Evolutionary conservation across 2,888 invertebrate genomes (phyloP).

Genomic region (Rhagonycha lutea): DNA sequence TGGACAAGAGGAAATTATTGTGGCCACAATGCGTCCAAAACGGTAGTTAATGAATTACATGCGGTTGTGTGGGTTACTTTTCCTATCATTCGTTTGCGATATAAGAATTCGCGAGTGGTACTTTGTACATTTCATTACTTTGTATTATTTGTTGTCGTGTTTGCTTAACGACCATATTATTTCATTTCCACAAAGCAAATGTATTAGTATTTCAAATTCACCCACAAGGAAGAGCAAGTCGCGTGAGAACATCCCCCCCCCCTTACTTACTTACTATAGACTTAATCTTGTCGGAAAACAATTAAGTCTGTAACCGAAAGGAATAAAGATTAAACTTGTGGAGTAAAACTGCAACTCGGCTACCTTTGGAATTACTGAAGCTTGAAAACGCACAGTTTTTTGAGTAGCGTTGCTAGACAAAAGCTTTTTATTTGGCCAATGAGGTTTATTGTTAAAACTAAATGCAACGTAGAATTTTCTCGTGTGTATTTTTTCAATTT

Average conservation of each 20-base stretch:
- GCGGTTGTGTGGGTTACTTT: constrained; percentile 33
- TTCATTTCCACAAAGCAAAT: background rate
- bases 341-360: background rate
- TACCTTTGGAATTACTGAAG: background rate
- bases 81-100: constrained; percentile 35
- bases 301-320: background rate
- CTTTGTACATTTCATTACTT: constrained; percentile 11
- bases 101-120: constrained; percentile 11
- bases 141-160: constrained; percentile 9
- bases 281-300: no score
- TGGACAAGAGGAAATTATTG: background rate
- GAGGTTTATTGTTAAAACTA: background rate
- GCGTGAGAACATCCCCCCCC: background rate
- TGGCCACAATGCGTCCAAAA: background rate
- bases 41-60: constrained; percentile 35
- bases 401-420: background rate
- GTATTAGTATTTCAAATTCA: background rate
- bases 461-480: background rate
- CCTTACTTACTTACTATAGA: no score
- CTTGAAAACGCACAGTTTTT: background rate
- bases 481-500: background rate
- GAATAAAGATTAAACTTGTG: background rate
- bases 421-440: background rate
- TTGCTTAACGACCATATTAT: constrained; percentile 12
- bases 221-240: background rate